Base-by-base conservation (phyloP, 2,797 vertebrate species). In the Siniperca scherzeri region DNA sequence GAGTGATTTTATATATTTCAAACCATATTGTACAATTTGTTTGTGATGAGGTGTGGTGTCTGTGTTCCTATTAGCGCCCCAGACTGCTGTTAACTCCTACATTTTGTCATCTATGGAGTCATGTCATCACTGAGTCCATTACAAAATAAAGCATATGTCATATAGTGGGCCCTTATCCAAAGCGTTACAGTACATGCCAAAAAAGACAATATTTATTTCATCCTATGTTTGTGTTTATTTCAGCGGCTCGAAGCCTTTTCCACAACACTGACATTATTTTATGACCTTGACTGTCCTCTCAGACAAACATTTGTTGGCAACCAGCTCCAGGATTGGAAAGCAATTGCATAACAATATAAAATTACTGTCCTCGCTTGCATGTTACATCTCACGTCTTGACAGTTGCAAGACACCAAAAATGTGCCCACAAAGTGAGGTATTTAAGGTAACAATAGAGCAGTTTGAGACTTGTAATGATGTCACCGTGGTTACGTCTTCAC, bases 381-480 rank as follows among this genome's bases (percentile, higher is more conserved):
- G 5, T 80, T 77, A 56, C 84, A 53, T 87, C 72, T 70, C 42
- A 36, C 50, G 81, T 44, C 57, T 50, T 64, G 70, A 83, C 36
- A 52, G 80, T 42, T 55, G 44, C 42, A 46, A 70, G 44, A 78
- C 27, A 33, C n/a, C 68, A 59, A 27, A 59, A 82, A 80, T 55
- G 78, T 73, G 48, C 44, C 78, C 50, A 19, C 72, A 68, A 33
- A 78, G 59, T 50, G 30, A 81, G 46, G 13, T 50, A 46, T 77
- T 80, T 30, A 78, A 62, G 21, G 50, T 73, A 81, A 89, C 72
- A 81, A n/a, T 4, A 33, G 50, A 61, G 64, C 70, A 65, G 70
- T 46, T 70, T 74, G n/a, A 77, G 71, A 77, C 79, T 46, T 77
- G 79, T 40, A 74, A 38, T 65, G 83, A 77, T 67, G 82, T 85